phyloP scores from a whole-genome alignment of 2,888 invertebrate genomes.

The Caenorhabditis uteleia region DNA sequence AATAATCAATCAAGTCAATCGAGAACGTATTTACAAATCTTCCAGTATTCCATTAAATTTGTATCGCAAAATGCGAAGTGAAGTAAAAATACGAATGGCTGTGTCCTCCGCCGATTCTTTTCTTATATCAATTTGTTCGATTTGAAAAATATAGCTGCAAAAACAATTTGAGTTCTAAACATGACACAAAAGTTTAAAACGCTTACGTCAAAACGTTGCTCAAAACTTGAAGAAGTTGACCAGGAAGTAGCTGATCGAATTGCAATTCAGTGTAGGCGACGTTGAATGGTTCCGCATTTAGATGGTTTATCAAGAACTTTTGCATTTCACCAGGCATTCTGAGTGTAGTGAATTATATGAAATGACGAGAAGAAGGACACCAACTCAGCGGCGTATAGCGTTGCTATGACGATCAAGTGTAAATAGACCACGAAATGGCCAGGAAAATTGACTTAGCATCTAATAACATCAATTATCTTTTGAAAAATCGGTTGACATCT shows the following conservation, averaged over 20 bases:
- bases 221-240: constrained; percentile 80
- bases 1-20: not conserved
- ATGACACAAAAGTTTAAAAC: too few relatives aligned
- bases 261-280: constrained; percentile 83
- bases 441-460: too few relatives aligned
- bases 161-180: too few relatives aligned
- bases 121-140: constrained; percentile 77
- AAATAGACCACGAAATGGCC: not conserved
- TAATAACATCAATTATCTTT: too few relatives aligned
- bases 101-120: constrained; percentile 82
- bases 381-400: too few relatives aligned
- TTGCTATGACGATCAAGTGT: not conserved
- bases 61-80: constrained; percentile 82
- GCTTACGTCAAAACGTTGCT: constrained; percentile 77
- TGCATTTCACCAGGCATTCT: constrained; percentile 25
- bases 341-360: too few relatives aligned
- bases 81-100: constrained; percentile 78
- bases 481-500: too few relatives aligned
- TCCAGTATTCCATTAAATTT: too few relatives aligned
- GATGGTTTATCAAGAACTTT: constrained; percentile 76
- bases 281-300: constrained; percentile 79
- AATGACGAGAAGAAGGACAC: too few relatives aligned
- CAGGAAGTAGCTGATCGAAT: constrained; percentile 82
- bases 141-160: constrained; percentile 47
- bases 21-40: too few relatives aligned